These are phyloP conservation scores for Cyrtorhinus lividipennis DNA, from an alignment of 1,140 invertebrate species.

Conservation along the genomic window DNA sequence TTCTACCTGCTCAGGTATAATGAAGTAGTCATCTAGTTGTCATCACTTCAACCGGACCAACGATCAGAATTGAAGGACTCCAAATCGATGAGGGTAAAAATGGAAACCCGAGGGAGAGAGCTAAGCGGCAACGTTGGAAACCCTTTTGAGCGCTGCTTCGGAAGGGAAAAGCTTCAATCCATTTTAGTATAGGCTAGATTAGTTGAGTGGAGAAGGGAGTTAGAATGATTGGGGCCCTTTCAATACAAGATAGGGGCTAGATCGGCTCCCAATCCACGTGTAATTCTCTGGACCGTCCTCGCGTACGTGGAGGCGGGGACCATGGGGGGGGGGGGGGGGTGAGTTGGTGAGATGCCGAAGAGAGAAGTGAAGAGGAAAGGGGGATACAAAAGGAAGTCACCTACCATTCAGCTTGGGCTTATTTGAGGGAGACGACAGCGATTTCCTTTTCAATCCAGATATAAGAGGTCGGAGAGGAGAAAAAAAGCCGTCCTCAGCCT, in stretches of 20 bases:
- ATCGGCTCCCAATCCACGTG: slow-evolving; percentile 4
- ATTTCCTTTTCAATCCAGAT: slow-evolving; percentile 1
- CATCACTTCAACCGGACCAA: too few relatives aligned
- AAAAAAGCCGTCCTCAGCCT: not conserved
- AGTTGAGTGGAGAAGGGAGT: not conserved
- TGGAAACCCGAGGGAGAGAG: too few relatives aligned
- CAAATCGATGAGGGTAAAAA: too few relatives aligned
- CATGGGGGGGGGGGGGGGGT: too few relatives aligned
- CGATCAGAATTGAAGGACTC: too few relatives aligned
- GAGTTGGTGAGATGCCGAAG: too few relatives aligned
- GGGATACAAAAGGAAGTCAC: not conserved
- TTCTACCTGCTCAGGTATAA: too few relatives aligned
- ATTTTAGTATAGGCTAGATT: slow-evolving; percentile 6
- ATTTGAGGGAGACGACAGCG: slow-evolving; percentile 1
- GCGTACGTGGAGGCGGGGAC: too few relatives aligned
- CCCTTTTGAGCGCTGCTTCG: not conserved
- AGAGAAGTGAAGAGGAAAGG: not conserved
- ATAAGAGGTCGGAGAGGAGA: not conserved
- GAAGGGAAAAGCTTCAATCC: not conserved
- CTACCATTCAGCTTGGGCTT: slow-evolving; percentile 4
- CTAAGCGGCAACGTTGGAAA: too few relatives aligned
- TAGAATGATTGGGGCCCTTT: slow-evolving; percentile 7
- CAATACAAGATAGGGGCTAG: slow-evolving; percentile 5
- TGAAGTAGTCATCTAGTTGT: too few relatives aligned
- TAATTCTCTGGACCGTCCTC: not conserved